phyloP scores from a whole-genome alignment of 1,140 invertebrate genomes.

The Drosophila watanabei region DNA sequence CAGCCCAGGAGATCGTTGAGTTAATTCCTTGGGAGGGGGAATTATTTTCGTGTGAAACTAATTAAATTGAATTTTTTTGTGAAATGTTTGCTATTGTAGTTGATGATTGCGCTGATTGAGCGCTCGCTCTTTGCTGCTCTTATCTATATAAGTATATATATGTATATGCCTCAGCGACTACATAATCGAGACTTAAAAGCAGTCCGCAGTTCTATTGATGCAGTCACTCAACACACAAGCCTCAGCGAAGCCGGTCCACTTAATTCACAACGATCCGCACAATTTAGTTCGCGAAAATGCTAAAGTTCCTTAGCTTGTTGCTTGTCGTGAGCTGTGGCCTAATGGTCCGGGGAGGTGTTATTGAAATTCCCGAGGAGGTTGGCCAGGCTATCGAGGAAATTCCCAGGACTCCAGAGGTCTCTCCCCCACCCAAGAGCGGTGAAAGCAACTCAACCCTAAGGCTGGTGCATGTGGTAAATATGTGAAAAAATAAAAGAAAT shows the following conservation, averaged over 20 bases:
- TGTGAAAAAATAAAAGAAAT: neutral
- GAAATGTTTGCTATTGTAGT: conserved; percentile 36
- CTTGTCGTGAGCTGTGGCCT: conserved; percentile 17
- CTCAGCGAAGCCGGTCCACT: conserved; percentile 45
- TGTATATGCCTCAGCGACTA: conserved; percentile 19
- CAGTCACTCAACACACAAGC: conserved; percentile 61
- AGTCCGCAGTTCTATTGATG: conserved; percentile 51
- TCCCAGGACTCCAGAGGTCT: neutral
- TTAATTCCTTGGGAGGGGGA: conserved; percentile 19
- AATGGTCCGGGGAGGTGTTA: conserved; percentile 18
- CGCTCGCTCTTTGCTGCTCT: conserved; percentile 35
- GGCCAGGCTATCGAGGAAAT: neutral
- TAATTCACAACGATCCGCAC: conserved; percentile 18
- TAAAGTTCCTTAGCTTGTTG: conserved; percentile 24
- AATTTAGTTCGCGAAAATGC: conserved; percentile 32
- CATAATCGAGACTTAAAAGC: conserved; percentile 75
- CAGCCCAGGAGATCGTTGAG: conserved; percentile 13
- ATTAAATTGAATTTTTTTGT: conserved; percentile 45
- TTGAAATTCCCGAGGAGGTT: conserved; percentile 24
- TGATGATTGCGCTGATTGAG: conserved; percentile 42
- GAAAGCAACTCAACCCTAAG: conserved; percentile 51
- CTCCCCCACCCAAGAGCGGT: neutral
- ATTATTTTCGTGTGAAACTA: conserved; percentile 27
- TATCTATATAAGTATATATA: conserved; percentile 15
- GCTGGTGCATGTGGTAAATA: conserved; percentile 71